Evolutionary conservation across 2,797 vertebrate genomes (phyloP), one percentile per base, ranked within the genome.

Genomic region (Rhinatrema bivittatum): DNA sequence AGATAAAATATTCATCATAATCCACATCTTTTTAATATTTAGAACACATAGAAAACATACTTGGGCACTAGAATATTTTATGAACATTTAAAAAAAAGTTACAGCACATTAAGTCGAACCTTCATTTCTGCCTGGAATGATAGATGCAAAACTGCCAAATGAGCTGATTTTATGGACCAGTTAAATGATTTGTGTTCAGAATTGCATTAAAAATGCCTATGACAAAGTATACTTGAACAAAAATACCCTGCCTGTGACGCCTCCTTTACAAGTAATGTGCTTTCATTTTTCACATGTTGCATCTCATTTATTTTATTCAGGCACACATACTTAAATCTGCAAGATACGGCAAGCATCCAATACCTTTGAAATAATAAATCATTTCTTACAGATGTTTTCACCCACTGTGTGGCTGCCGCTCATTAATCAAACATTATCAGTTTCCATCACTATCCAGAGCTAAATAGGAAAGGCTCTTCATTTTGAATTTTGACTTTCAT

Each of bases 381-480:
- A 87, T 72, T 78, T 69, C 68, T 74, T 71, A 76, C 72, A 80
- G 77, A 87, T 80, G 70, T 79, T 82, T 76, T 78, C 72, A 76
- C 74, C 79, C 54, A 54, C 74, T 58, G 68, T 68, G 63, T 68
- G 62, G 52, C 76, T 73, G 68, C 59, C 50, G 56, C 79, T 87
- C 85, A 81, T 91, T 89, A 91, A 91, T 93, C 88, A 89, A 72
- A 75, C 45, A 44, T 82, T 88, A 90, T 91, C 85, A 80, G 78
- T 58, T 53, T 54, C 72, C 68, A 87, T 86, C 82, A 69, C 65
- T 70, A 70, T 36, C 64, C 62, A 47, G 50, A 56, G 55, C 60
- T 70, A 69, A 75, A 68, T 48, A 52, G 50, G 50, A 76, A 66
- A 72, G 57, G 55, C 47, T 64, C 61, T 77, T 74, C 65, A 67